A percentile compares a stretch with the other conserved stretches of the same genome.
These are phyloP conservation scores for Leptatherina wallacei DNA, from an alignment of 2,797 vertebrate species.

Conservation along the genomic window DNA sequence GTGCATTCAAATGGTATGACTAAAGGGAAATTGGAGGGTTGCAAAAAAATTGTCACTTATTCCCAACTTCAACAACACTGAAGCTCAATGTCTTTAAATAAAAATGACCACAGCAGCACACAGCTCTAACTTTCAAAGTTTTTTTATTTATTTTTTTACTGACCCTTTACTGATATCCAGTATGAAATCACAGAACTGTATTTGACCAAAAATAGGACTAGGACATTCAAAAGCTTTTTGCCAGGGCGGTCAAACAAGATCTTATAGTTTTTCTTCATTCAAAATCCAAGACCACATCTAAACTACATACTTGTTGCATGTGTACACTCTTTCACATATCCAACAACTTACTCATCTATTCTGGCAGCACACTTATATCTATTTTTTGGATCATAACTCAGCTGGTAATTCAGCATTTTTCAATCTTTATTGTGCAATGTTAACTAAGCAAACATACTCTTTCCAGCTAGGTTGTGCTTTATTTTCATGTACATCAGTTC, in stretches of 20 bases:
- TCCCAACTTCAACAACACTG: neutral
- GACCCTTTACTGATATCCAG: constrained; percentile 29
- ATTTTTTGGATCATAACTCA: constrained; percentile 30
- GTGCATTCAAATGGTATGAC: constrained; percentile 2
- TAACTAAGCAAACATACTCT: constrained; percentile 28
- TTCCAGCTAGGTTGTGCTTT: constrained; percentile 25
- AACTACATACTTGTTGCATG: constrained; percentile 35
- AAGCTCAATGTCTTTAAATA: neutral
- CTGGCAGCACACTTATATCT: constrained; percentile 16
- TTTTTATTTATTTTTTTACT: constrained; percentile 8
- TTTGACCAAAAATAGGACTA: constrained; percentile 3
- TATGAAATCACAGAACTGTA: constrained; percentile 10
- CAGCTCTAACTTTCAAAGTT: neutral
- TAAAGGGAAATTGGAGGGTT: neutral
- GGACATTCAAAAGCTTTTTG: constrained; percentile 44
- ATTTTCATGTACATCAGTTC: constrained; percentile 50
- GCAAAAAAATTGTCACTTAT: neutral
- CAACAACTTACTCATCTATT: constrained; percentile 43
- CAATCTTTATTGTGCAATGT: constrained; percentile 38
- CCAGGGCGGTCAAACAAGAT: constrained; percentile 59
- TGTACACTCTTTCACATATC: constrained; percentile 37
- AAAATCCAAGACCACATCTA: constrained; percentile 63
- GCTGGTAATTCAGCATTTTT: constrained; percentile 39
- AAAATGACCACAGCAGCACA: neutral
- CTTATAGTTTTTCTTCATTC: constrained; percentile 59